Base-by-base conservation (phyloP, 2,888 invertebrate genomes). In the Pogonocherus hispidulus region DNA sequence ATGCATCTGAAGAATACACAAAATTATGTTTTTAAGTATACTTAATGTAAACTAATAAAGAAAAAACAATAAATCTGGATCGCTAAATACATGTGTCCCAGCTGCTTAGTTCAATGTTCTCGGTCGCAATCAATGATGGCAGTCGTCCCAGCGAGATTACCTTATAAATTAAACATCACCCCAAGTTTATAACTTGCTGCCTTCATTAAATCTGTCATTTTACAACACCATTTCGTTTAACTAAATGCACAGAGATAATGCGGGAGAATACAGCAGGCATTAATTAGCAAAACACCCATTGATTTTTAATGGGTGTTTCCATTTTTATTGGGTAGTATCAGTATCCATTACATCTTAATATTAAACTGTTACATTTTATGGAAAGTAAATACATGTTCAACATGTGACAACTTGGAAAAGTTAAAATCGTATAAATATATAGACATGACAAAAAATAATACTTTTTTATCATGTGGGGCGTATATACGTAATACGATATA, bases 101-200 rank as follows among this genome's bases (percentile, higher is more conserved):
- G 41, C 22, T 44, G 57, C 27, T 16, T 18, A 8, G 44, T 57
- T 57, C 41, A 57, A 9, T 22, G 37, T 35, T 37, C 35, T 22
- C 22, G 14, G 49, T 23, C 57, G 44, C 41, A 57, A 57, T 44
- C 14, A n/a, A 6, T 44, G 22, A 44, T n/a, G 46, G 18, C 57
- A 57, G 57, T 20, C 41, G 57, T 14, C 35, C 6, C 8, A 23
- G 57, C 9, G 23, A 55, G n/a, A 57, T 20, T 22, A 44, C 57
- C 35, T 44, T 41, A 57, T 57, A 57, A 57, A 57, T 57, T 57
- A 49, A 51, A 51, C 51, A 46, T 46, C 57, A 44, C 46, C 47
- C 16, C 47, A 46, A 32, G 18, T 59, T 59, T 27, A 27, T 46
- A 44, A 41, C 41, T 14, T 14, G 41, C 18, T 19, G 57, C 22